Evolutionary conservation across 1,140 invertebrate species (phyloP).

Genomic region (Hydropsyche tenuis): DNA sequence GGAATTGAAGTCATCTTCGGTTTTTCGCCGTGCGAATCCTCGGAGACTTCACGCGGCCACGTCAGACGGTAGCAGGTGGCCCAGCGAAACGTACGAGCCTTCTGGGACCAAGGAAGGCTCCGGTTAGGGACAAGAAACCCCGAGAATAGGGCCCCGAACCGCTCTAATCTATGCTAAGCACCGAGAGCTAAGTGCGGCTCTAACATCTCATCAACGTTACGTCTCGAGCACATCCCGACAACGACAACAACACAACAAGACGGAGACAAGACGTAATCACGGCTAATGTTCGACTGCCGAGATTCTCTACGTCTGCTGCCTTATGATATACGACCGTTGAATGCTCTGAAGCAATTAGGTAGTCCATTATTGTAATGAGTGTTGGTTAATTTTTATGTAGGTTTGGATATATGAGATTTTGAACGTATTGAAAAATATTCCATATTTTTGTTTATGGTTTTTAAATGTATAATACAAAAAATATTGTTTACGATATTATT

Average conservation of each 20-base stretch:
- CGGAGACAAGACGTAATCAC: slow-evolving; percentile 1
- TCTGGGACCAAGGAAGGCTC: not conserved
- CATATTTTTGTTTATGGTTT: too few species aligned
- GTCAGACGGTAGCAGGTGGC: not conserved
- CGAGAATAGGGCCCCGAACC: not conserved
- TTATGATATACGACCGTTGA: too few species aligned
- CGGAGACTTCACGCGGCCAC: not conserved
- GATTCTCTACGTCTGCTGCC: too few species aligned
- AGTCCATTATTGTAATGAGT: too few species aligned
- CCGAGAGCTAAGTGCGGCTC: slow-evolving; percentile 8
- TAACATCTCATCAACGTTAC: slow-evolving; percentile 12
- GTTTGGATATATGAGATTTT: too few species aligned
- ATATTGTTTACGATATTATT: too few species aligned
- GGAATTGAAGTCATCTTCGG: too few species aligned
- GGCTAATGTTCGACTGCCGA: slow-evolving; percentile 2
- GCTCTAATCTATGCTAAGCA: slow-evolving; percentile 20
- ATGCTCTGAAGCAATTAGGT: too few species aligned
- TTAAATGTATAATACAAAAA: too few species aligned
- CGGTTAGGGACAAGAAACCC: not conserved
- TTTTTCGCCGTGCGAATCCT: too few species aligned
- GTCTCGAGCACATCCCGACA: not conserved
- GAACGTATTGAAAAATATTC: too few species aligned
- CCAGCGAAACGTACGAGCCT: not conserved
- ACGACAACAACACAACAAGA: not conserved
- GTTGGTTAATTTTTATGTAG: too few species aligned